Evolutionary conservation across 2,797 vertebrate genomes (phyloP).

Genomic region (Myotis pilosus): DNA sequence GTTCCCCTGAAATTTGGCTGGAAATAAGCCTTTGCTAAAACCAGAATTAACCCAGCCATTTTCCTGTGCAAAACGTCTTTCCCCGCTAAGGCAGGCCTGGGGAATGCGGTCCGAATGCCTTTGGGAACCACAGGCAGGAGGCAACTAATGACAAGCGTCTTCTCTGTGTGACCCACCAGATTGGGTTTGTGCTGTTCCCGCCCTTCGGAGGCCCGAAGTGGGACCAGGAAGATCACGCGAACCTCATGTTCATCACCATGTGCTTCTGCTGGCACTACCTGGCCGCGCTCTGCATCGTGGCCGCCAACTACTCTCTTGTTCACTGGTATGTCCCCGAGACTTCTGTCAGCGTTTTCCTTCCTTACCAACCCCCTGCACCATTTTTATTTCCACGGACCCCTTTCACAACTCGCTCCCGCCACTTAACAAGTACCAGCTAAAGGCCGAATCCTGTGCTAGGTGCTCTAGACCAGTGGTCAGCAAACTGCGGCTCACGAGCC

Average conservation of each 20-base stretch:
- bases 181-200: conserved; percentile 94
- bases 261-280: conserved; percentile 96
- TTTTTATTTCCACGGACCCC: background rate
- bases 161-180: conserved; percentile 82
- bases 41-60: background rate
- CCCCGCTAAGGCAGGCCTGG: background rate
- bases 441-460: background rate
- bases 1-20: background rate
- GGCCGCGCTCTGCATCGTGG: conserved; percentile 82
- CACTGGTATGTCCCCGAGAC: conserved; percentile 84
- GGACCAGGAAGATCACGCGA: conserved; percentile 84
- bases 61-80: background rate
- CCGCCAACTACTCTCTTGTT: conserved; percentile 79
- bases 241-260: conserved; percentile 93
- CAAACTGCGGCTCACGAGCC: no score
- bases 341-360: rapidly evolving
- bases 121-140: background rate
- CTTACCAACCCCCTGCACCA: rapidly evolving
- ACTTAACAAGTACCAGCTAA: background rate
- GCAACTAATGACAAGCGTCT: background rate
- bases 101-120: background rate
- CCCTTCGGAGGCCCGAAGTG: conserved; percentile 86
- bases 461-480: background rate
- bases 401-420: background rate
- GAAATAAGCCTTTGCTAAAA: background rate